phyloP scores from a whole-genome alignment of 1,140 invertebrate genomes.

The Drosophila arawakana region DNA sequence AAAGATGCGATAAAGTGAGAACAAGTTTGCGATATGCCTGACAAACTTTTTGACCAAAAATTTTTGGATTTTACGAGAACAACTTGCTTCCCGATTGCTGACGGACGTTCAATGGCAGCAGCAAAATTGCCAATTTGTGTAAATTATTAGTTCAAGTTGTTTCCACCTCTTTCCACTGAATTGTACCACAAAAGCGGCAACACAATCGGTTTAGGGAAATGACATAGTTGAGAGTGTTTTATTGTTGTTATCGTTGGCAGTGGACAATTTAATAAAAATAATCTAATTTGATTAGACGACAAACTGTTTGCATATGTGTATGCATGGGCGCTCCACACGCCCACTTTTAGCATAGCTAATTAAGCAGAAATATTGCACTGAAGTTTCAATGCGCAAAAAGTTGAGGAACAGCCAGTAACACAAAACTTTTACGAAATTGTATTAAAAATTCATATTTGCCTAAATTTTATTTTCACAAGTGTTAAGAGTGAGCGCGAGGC shows the following conservation, averaged over 20 bases:
- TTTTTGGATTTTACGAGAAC: constrained; percentile 67
- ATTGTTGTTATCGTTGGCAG: constrained; percentile 3
- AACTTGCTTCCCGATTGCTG: constrained; percentile 41
- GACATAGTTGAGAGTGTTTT: constrained; percentile 18
- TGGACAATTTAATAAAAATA: constrained; percentile 64
- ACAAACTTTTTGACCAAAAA: constrained; percentile 73
- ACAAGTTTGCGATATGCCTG: constrained; percentile 63
- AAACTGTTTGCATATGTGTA: constrained; percentile 39
- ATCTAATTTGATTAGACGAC: constrained; percentile 66
- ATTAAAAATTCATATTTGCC: constrained; percentile 82
- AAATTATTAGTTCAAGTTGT: constrained; percentile 80
- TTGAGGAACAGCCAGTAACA: constrained; percentile 46
- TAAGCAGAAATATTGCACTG: constrained; percentile 63
- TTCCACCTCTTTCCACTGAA: constrained; percentile 4
- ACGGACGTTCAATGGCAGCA: constrained; percentile 63
- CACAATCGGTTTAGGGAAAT: constrained; percentile 3
- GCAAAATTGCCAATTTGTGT: constrained; percentile 79
- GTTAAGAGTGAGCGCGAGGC: neutral
- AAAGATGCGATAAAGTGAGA: constrained; percentile 82
- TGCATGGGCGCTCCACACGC: neutral
- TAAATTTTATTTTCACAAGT: constrained; percentile 63
- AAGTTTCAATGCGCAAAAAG: constrained; percentile 63
- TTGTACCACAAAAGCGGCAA: constrained; percentile 9
- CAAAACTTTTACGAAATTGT: constrained; percentile 57
- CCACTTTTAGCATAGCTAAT: constrained; percentile 68